phyloP scores from a whole-genome alignment of 2,888 invertebrate genomes.

The Drymonia ruficornis region DNA sequence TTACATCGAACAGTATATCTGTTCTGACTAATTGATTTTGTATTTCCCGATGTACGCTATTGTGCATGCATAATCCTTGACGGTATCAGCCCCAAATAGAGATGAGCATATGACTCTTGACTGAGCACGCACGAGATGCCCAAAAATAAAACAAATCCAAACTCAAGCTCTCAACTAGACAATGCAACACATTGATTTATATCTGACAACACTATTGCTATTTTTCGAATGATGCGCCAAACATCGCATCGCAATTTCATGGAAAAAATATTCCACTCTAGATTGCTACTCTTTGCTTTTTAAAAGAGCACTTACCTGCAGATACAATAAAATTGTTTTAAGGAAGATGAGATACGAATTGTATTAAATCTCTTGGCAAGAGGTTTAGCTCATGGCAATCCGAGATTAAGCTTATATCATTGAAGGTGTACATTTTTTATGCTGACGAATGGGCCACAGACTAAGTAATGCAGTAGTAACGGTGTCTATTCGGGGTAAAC shows the following conservation, averaged over 20 bases:
- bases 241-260: slow-evolving; percentile 79
- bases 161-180: no score
- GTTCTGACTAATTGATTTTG: no score
- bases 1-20: no score
- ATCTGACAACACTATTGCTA: slow-evolving; percentile 4
- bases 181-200: no score
- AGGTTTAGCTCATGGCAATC: slow-evolving; percentile 71
- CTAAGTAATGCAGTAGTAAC: slow-evolving; percentile 17
- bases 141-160: no score
- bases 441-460: slow-evolving; percentile 5
- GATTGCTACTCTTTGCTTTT: slow-evolving; percentile 76
- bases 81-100: no score
- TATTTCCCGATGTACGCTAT: no score
- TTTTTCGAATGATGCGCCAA: slow-evolving; percentile 82
- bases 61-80: no score
- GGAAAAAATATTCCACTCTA: slow-evolving; percentile 78
- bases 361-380: slow-evolving; percentile 79
- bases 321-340: slow-evolving; percentile 62
- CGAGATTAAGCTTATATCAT: slow-evolving; percentile 40
- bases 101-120: no score
- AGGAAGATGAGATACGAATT: slow-evolving; percentile 73
- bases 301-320: slow-evolving; percentile 74
- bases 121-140: no score
- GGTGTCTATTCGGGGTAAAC: slow-evolving; percentile 24
- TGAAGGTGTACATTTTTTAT: neutral